These are phyloP conservation scores for Zeuzera pyrina DNA, from an alignment of 2,888 invertebrate genomes.

Conservation along the genomic window DNA sequence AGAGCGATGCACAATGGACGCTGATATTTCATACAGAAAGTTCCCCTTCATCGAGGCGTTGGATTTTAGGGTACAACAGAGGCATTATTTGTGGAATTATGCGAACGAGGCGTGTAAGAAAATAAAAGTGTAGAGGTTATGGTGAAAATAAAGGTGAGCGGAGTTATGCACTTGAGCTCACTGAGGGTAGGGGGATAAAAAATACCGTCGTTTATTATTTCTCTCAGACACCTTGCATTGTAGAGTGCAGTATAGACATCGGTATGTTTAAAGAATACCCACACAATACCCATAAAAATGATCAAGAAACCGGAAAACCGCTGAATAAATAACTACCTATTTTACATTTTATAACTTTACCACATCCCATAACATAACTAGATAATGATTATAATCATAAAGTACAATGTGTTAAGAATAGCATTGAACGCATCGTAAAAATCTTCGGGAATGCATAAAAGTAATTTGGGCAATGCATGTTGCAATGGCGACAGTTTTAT, in stretches of 20 bases:
- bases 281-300: slow-evolving; percentile 11
- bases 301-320: slow-evolving; percentile 38
- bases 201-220: slow-evolving; percentile 34
- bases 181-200: slow-evolving; percentile 30
- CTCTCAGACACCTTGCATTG: slow-evolving; percentile 24
- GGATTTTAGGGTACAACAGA: slow-evolving; percentile 52
- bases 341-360: slow-evolving; percentile 41
- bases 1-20: slow-evolving; percentile 53
- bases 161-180: slow-evolving; percentile 39
- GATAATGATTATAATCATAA: slow-evolving; percentile 53
- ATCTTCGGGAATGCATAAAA: slow-evolving; percentile 33
- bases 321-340: slow-evolving; percentile 53
- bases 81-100: slow-evolving; percentile 61
- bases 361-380: slow-evolving; percentile 49
- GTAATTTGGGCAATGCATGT: slow-evolving; percentile 35
- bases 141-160: slow-evolving; percentile 40
- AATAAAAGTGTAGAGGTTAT: slow-evolving; percentile 61
- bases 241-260: no score
- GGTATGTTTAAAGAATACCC: background rate
- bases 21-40: slow-evolving; percentile 64
- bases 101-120: slow-evolving; percentile 52
- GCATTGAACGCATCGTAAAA: slow-evolving; percentile 32
- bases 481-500: slow-evolving; percentile 52
- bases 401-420: slow-evolving; percentile 39
- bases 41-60: slow-evolving; percentile 41